These are phyloP conservation scores for Agriopis aurantiaria DNA, from an alignment of 2,888 invertebrate genomes.

Conservation along the genomic window DNA sequence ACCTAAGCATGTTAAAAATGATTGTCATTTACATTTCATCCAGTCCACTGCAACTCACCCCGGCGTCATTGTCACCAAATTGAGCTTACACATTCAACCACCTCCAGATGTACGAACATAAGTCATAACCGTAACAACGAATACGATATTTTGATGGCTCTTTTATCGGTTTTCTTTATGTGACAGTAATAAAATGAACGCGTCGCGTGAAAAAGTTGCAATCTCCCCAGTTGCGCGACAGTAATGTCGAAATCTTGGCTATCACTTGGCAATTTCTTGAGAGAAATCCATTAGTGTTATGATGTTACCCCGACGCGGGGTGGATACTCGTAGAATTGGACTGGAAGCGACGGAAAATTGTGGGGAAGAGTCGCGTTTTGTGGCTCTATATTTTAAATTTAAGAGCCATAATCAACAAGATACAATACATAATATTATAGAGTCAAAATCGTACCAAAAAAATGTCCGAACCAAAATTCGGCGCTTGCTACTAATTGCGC, in stretches of 20 bases:
- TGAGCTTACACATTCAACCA: conserved; percentile 37
- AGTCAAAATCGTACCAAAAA: too few species aligned
- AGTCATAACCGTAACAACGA: conserved; percentile 47
- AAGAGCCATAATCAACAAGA: too few species aligned
- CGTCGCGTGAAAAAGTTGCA: conserved; percentile 56
- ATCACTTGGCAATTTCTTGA: conserved; percentile 63
- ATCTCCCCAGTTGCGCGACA: conserved; percentile 51
- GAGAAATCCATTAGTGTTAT: conserved; percentile 73
- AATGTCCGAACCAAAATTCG: too few species aligned
- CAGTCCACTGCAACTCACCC: not conserved
- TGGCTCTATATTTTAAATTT: too few species aligned
- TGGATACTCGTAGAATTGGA: not conserved
- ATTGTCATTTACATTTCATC: too few species aligned
- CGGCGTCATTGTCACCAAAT: conserved; percentile 30
- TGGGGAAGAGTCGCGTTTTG: not conserved
- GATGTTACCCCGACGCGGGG: conserved; percentile 46
- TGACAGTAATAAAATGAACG: conserved; percentile 58
- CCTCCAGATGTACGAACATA: conserved; percentile 48
- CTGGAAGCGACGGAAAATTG: conserved; percentile 19
- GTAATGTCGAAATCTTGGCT: conserved; percentile 59
- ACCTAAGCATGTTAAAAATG: too few species aligned
- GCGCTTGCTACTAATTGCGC: too few species aligned
- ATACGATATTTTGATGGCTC: conserved; percentile 56
- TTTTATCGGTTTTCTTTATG: conserved; percentile 62
- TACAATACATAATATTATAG: too few species aligned